Evolutionary conservation across 2,888 invertebrate genomes (phyloP).

Genomic region (Willowsia nigromaculata): DNA sequence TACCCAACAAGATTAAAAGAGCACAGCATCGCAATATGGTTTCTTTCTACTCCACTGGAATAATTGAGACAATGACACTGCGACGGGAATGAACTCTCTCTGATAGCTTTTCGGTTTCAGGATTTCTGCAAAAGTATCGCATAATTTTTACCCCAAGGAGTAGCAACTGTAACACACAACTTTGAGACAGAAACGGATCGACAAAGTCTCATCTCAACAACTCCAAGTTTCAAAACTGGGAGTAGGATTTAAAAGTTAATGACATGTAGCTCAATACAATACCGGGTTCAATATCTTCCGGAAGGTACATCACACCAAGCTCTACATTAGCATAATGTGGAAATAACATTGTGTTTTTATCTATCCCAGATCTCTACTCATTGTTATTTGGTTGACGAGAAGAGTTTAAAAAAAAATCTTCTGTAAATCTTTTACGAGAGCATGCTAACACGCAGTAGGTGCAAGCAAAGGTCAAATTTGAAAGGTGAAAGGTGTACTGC

Average conservation of each 20-base stretch:
- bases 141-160: not conserved
- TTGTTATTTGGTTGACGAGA: not conserved
- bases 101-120: not conserved
- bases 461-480: not conserved
- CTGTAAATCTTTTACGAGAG: not conserved
- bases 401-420: not conserved
- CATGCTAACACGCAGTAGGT: not conserved
- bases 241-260: constrained; percentile 23
- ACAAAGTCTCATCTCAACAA: not conserved
- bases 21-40: not conserved
- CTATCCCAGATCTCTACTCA: not conserved
- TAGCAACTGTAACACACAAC: not conserved
- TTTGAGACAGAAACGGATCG: not conserved
- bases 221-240: constrained; percentile 9
- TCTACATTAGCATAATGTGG: not conserved
- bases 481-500: constrained; percentile 20
- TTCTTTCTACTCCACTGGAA: constrained; percentile 20
- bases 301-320: not conserved
- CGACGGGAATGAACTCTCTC: constrained; percentile 5
- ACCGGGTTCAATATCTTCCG: constrained; percentile 8
- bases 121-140: not conserved
- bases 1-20: constrained; percentile 19
- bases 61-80: constrained; percentile 31
- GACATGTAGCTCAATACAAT: not conserved
- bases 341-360: not conserved